Percentiles rank a stretch among this genome's conserved stretches.
These are phyloP conservation scores for Oncorhynchus mykiss DNA, from an alignment of 2,113 vertebrate species.

Conservation along the genomic window DNA sequence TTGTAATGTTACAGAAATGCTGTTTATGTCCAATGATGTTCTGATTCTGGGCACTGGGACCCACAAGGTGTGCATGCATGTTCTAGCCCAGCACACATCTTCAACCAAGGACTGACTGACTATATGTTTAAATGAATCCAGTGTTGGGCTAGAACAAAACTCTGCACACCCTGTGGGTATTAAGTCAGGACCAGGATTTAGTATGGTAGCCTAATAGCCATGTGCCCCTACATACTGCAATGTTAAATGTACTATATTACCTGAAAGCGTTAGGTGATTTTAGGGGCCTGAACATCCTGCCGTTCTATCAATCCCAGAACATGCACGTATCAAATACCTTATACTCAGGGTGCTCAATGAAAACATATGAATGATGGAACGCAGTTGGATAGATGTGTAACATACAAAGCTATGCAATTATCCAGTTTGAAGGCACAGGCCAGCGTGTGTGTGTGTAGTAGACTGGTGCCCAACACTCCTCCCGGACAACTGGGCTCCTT, in stretches of 20 bases:
- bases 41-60: too few species aligned
- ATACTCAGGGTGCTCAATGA: slow-evolving; percentile 35
- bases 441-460: neutral
- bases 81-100: neutral
- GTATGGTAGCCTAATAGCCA: too few species aligned
- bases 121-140: too few species aligned
- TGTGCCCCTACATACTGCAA: neutral
- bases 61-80: neutral
- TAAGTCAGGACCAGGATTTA: too few species aligned
- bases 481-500: too few species aligned
- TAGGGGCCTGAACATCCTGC: neutral
- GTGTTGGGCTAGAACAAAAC: too few species aligned
- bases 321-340: neutral
- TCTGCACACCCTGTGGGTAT: too few species aligned
- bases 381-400: neutral
- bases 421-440: neutral
- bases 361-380: slow-evolving; percentile 6
- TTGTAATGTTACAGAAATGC: too few species aligned
- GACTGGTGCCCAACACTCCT: too few species aligned
- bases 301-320: neutral
- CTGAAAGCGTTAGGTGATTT: neutral
- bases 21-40: too few species aligned
- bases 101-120: too few species aligned
- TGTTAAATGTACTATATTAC: neutral
- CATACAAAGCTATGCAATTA: neutral